Evolutionary conservation across 2,113 vertebrate genomes (phyloP).

Genomic region (Triplophysa siluroides): DNA sequence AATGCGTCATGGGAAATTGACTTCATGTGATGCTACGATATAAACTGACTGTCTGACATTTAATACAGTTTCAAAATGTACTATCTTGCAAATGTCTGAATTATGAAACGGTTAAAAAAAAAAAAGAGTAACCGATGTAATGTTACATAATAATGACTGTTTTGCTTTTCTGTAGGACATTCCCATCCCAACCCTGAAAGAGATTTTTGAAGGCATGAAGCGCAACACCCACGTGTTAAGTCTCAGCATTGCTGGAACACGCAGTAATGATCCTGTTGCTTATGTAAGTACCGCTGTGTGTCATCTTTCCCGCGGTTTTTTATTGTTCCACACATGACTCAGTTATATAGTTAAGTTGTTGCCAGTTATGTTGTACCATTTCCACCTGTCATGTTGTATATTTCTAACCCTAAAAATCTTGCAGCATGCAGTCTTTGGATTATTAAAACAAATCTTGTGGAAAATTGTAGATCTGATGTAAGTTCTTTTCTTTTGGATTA

Average conservation of each 20-base stretch:
- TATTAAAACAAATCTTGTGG: neutral
- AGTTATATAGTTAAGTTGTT: no score
- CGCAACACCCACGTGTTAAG: slow-evolving; percentile 83
- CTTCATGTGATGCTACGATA: no score
- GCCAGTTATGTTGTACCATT: no score
- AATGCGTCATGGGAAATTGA: no score
- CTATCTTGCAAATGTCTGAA: no score
- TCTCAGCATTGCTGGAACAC: slow-evolving; percentile 90
- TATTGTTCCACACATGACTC: no score
- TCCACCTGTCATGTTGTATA: no score
- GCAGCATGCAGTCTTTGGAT: no score
- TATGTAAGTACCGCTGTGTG: slow-evolving; percentile 72
- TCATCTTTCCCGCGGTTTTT: neutral
- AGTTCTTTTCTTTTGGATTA: slow-evolving; percentile 55
- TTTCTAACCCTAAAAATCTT: neutral
- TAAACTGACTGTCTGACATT: neutral
- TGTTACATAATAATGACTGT: neutral
- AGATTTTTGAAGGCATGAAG: slow-evolving; percentile 88
- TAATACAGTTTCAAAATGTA: no score
- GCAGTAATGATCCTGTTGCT: slow-evolving; percentile 92
- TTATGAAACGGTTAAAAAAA: neutral
- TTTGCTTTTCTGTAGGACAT: slow-evolving; percentile 79
- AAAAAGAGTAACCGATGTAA: no score
- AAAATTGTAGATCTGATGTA: neutral
- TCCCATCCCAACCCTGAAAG: slow-evolving; percentile 83